Evolutionary conservation across 2,888 invertebrate species (phyloP), one percentile per base, ranked within the genome.

Genomic region (Orthonychiurus folsomi): DNA sequence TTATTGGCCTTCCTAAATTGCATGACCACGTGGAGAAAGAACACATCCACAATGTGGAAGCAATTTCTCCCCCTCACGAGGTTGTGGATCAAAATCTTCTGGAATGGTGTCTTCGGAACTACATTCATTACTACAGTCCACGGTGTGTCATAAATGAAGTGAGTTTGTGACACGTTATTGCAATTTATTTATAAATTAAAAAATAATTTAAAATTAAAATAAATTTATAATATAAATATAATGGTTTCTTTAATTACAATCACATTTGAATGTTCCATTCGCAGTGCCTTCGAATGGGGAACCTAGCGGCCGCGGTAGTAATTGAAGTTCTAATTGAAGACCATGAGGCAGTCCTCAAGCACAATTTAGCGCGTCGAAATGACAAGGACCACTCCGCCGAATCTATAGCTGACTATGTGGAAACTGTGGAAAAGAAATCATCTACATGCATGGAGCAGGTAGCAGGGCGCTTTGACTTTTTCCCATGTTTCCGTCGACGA

Each of bases 261-360:
- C 52, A 20, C n/a, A 52, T 20, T 52, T n/a, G 3, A 47, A 15
- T 12, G 15, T 21, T 60, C 52, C 48, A 18, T 50, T 48, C 59
- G 2, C 71, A 80, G 79, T 78, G 80, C 63, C 59, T 77, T 2
- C 76, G 78, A 63, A 69, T 78, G 52, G 76, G 76, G 58, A 79
- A 80, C 68, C 77, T 77, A 68, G 78, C 80, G 73, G 80, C 79
- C 9, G 78, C 79, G 28, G 77, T 80, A 1, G 78, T 80, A 69
- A 69, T 81, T 26, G 77, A 79, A 25, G 73, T 78, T 20, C 72
- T 81, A 56, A 78, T 79, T 25, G 76, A 77, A 52, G 77, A 79
- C 64, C 76, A 78, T 63, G 75, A 76, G 23, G 74, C 76, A 18
- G 78, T 80, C 12, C 73, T 80, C 21, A 73, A 73, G 5, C 77